These are phyloP conservation scores for Crax fasciolata DNA, from an alignment of 2,797 vertebrate genomes.

Conservation along the genomic window DNA sequence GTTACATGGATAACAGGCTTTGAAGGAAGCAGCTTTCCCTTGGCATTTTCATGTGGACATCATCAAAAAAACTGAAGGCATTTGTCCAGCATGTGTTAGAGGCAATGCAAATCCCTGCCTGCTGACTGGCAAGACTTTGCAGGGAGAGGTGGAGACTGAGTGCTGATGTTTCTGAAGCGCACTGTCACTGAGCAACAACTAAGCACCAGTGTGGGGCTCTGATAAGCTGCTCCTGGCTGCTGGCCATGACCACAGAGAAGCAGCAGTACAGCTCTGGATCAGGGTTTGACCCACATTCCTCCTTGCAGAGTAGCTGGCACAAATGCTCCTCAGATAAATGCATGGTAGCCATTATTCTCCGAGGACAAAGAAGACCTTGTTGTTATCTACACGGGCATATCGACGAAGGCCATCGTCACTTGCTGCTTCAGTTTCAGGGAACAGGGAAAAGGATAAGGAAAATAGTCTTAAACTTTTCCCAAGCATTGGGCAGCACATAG, in stretches of 20 bases:
- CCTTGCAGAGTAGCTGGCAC: slow-evolving; percentile 9
- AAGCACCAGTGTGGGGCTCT: not conserved
- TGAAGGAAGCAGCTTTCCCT: not conserved
- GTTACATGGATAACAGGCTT: not conserved
- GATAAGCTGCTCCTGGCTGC: slow-evolving; percentile 41
- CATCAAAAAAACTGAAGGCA: not conserved
- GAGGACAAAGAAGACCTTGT: slow-evolving; percentile 20
- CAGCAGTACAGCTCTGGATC: not conserved
- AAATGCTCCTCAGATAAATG: slow-evolving; percentile 15
- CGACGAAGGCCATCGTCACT: slow-evolving; percentile 4
- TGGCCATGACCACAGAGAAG: slow-evolving; percentile 13
- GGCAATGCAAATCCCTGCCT: not conserved
- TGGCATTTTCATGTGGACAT: not conserved
- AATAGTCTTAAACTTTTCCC: not conserved
- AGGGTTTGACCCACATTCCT: slow-evolving; percentile 63
- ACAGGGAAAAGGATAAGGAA: not conserved
- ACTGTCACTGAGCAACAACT: not conserved
- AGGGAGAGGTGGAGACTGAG: not conserved
- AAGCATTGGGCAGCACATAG: not conserved
- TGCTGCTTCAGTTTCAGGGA: not conserved
- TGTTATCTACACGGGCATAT: not conserved
- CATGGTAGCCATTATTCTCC: not conserved
- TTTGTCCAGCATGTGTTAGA: not conserved
- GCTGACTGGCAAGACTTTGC: not conserved
- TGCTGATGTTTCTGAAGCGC: not conserved